Base-by-base conservation (phyloP, 1,140 invertebrate species). In the Cyclina sinensis region DNA sequence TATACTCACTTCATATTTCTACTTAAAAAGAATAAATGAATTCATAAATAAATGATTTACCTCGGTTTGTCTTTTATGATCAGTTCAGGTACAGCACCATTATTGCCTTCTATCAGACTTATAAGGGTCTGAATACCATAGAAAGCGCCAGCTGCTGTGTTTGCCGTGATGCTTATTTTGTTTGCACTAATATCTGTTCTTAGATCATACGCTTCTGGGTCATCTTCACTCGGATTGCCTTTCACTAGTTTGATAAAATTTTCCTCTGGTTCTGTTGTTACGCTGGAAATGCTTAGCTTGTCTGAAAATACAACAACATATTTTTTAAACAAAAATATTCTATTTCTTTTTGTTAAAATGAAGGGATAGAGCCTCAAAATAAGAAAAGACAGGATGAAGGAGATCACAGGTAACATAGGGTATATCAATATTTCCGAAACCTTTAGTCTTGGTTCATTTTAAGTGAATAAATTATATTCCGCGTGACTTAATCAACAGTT, bases 61-160 rank as follows among this genome's bases (percentile, higher is more conserved):
- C 84, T 86, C 3, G 70, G 70, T 62, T n/a, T 62, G 30, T 76
- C 70, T 24, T 24, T 62, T 12, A 78, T 59, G 12, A 2, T 62
- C 43, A 54, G 39, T 2, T 65, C 3, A 48, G 48, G 21, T 1
- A 78, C 11, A 14, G 14, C 2, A 3, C 84, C 73, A 48, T 59
- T 57, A 21, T 65, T 43, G 21, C 51, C 73, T 43, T 86, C 48
- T 37, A 86, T 48, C 37, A 86, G 84, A 59, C 68, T 74, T 37
- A 76, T 57, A 7, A 76, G 48, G 1, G 84, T 59, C 18, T 86
- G 84, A 1, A 24, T 57, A 0, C 84, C 84, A 62, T 86, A 46
- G 37, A 86, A 62, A 30, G 84, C 84, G 2, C 84, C 84, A 37
- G 48, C 9, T n/a, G 70, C 14, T 14, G 14, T 43, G 4, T 59